Evolutionary conservation across 35 echinoderm and acorn worm genomes (phyloP).

Genomic region (Acanthaster planci): DNA sequence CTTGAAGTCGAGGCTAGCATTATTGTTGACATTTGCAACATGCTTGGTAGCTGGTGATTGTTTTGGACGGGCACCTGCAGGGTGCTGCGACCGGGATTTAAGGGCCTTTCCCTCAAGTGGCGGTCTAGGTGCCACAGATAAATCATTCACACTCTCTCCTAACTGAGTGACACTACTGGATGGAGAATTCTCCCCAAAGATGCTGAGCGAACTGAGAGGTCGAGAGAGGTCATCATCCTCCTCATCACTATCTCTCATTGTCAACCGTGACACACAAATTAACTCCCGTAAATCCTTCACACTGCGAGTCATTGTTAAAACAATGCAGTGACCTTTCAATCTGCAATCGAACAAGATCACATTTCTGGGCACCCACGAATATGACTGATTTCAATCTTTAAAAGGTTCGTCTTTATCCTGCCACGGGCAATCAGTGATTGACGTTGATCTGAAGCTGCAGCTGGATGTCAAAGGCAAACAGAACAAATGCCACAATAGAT

Average conservation of each 20-base stretch:
- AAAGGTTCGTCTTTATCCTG: no score
- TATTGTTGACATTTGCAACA: neutral
- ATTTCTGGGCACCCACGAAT: no score
- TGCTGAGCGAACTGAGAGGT: slow-evolving; percentile 83
- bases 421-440: slow-evolving; percentile 21
- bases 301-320: slow-evolving; percentile 76
- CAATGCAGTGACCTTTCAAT: neutral
- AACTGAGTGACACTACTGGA: neutral
- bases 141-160: neutral
- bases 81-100: neutral
- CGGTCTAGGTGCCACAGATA: slow-evolving; percentile 8
- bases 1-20: slow-evolving; percentile 41
- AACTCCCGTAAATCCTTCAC: slow-evolving; percentile 88
- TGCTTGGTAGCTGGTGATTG: neutral
- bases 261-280: slow-evolving; percentile 89
- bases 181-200: slow-evolving; percentile 67
- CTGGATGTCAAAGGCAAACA: slow-evolving; percentile 77
- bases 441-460: slow-evolving; percentile 87
- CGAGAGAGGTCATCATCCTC: slow-evolving; percentile 80
- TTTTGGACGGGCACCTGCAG: neutral
- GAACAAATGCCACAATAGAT: slow-evolving; percentile 63
- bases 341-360: neutral
- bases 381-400: no score
- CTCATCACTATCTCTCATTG: slow-evolving; percentile 87
- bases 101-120: slow-evolving; percentile 17